A percentile compares a stretch with the other conserved stretches of the same genome.
phyloP scores from a whole-genome alignment of 2,888 invertebrate species.

The Microplitis manilae region DNA sequence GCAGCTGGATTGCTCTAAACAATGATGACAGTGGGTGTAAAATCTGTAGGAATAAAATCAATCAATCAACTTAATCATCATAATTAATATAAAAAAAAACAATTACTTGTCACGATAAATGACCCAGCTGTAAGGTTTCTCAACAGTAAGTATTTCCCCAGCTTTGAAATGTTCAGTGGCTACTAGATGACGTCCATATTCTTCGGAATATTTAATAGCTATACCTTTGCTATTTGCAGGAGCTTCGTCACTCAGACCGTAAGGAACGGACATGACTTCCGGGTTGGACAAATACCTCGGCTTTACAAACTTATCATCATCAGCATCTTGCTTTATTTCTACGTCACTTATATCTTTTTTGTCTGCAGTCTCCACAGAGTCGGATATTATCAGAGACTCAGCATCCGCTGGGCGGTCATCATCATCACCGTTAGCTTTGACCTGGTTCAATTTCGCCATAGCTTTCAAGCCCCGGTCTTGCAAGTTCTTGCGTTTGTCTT shows the following conservation, averaged over 20 bases:
- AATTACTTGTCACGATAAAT: slow-evolving; percentile 66
- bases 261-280: slow-evolving; percentile 54
- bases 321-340: slow-evolving; percentile 34
- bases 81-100: not conserved
- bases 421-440: slow-evolving; percentile 40
- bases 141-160: slow-evolving; percentile 65
- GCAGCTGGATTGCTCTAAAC: slow-evolving; percentile 64
- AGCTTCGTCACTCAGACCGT: slow-evolving; percentile 63
- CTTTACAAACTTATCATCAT: slow-evolving; percentile 32
- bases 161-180: slow-evolving; percentile 65
- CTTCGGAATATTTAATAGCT: slow-evolving; percentile 59
- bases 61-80: not conserved
- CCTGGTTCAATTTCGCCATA: slow-evolving; percentile 56
- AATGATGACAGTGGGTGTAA: slow-evolving; percentile 69
- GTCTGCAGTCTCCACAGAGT: not conserved
- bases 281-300: slow-evolving; percentile 59
- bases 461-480: slow-evolving; percentile 64
- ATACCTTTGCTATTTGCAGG: slow-evolving; percentile 63
- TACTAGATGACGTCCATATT: slow-evolving; percentile 66
- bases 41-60: slow-evolving; percentile 54
- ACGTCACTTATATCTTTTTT: slow-evolving; percentile 27
- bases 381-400: not conserved
- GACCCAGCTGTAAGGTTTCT: slow-evolving; percentile 64
- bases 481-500: slow-evolving; percentile 64
- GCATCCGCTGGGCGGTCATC: slow-evolving; percentile 24